These are phyloP conservation scores for Aphelinus certus DNA, from an alignment of 1,140 invertebrate genomes.

Conservation along the genomic window DNA sequence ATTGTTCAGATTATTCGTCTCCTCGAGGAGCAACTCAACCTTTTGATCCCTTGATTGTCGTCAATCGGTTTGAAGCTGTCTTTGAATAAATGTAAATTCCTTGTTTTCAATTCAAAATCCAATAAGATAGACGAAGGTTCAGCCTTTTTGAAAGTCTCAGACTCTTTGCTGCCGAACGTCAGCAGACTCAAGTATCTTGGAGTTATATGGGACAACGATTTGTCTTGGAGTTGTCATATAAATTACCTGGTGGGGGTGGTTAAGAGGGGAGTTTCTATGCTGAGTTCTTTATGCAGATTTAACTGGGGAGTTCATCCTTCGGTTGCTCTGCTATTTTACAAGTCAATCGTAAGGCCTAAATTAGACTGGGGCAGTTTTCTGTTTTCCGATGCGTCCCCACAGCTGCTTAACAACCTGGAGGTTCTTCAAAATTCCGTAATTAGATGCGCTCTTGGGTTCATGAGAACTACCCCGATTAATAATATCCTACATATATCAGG, in stretches of 20 bases:
- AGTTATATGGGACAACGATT: neutral
- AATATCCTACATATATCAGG: slow-evolving; percentile 19
- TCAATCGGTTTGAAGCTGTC: neutral
- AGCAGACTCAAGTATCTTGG: slow-evolving; percentile 11
- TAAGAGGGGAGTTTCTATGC: slow-evolving; percentile 14
- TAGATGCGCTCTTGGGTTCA: slow-evolving; percentile 27
- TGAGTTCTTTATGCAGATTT: slow-evolving; percentile 32
- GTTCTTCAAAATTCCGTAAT: slow-evolving; percentile 36
- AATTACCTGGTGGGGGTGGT: slow-evolving; percentile 23
- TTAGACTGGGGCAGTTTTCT: slow-evolving; percentile 38
- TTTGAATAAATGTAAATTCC: neutral
- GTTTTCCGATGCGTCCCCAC: neutral
- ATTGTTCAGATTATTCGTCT: no score
- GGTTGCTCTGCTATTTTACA: slow-evolving; percentile 34
- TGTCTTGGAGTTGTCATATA: slow-evolving; percentile 31
- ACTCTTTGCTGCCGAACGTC: neutral
- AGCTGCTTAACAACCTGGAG: slow-evolving; percentile 27
- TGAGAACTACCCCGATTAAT: slow-evolving; percentile 40
- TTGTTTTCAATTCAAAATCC: no score
- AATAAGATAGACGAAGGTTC: no score
- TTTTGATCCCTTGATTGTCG: neutral
- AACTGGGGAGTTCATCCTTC: slow-evolving; percentile 36
- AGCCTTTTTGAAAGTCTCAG: neutral
- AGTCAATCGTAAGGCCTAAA: slow-evolving; percentile 34
- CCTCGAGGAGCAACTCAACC: no score